Base-by-base conservation (phyloP, 2,888 invertebrate species). In the Itoplectis maculator region DNA sequence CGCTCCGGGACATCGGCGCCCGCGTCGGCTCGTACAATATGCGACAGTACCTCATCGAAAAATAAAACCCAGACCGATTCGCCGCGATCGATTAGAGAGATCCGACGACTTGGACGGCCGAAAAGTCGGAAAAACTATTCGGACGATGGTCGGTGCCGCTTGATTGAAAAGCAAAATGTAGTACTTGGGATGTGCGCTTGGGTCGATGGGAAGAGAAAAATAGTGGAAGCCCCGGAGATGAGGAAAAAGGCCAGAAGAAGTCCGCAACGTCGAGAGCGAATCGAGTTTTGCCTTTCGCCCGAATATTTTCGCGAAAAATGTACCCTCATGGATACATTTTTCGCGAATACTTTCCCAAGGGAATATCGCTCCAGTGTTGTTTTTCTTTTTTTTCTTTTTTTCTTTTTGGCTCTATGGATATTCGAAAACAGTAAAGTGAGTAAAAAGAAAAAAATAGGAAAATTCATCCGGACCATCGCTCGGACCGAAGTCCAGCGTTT, bases 151-250 rank as follows among this genome's bases (percentile, higher is more conserved):
- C n/a, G 11, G 29, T 40, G 51, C 8, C 20, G 35, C 42, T 59
- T 63, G 79, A 45, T 51, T 74, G 74, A 69, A 69, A 76, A 74
- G 68, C 11, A n/a, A n/a, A n/a, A n/a, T 42, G 18, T n/a, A 35
- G 65, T 65, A 40, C 35, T 18, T 51, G 13, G 72, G 47, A 45
- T 73, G 45, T 68, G 6, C 8, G 29, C 29, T 13, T n/a, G n/a
- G 6, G 0, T 8, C 42, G 68, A 81, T 68, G 42, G 61, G 63
- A n/a, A n/a, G 15, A 40, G 51, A 61, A 66, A 72, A 51, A 72
- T 75, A 37, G 29, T 61, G 37, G 35, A 47, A 37, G 47, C n/a
- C 56, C 18, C 18, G 20, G 13, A 29, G 45, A 70, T 18, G 59
- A 35, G 51, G 69, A 45, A 56, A 23, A 47, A 42, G 35, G 29